Evolutionary conservation across 2,888 invertebrate genomes (phyloP), one percentile per base, ranked within the genome.

Genomic region (Apamea monoglypha): DNA sequence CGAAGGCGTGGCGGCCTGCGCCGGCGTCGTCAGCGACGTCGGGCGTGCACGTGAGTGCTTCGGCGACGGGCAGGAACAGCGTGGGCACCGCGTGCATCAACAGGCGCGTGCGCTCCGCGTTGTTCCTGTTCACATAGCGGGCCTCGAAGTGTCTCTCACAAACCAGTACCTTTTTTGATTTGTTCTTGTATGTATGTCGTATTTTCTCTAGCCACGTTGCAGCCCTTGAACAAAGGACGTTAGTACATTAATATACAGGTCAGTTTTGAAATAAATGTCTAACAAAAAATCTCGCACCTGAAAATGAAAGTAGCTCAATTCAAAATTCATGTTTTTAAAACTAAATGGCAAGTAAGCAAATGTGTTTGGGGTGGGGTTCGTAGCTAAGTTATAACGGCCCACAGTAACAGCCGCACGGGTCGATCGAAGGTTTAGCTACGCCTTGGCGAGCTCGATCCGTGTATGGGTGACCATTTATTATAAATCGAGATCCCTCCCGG

Each of bases 91-190:
- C 91, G 25, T 78, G 74, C 69, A 78, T 84, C 67, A 82, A 76
- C 8, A 92, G 81, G 8, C 87, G 85, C 64, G 81, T 88, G 53
- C 86, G 78, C 14, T 50, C n/a, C 18, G 74, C 79, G 59, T 80
- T 80, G 56, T 73, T 76, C 7, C 63, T 8, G 44, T 79, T 73
- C 16, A 90, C 80, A 36, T 78, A 80, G n/a, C 75, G 70, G 0
- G 66, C 44, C 14, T 86, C 82, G 66, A 90, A 90, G 76, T 91
- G 90, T 64, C 72, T 73, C 68, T 88, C 86, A 80, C 90, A 90
- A 10, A 90, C 75, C 18, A 83, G 36, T 32, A 74, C 1, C 74
- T 71, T 82, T 74, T 83, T 82, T 6, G 64, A 16, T 64, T 59
- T 78, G 36, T 47, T 66, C 32, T 83, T 82, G 7, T 73, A 29